Conservation (phyloP, 2,888 invertebrate species). For the Nomada ferruginata region DNA sequence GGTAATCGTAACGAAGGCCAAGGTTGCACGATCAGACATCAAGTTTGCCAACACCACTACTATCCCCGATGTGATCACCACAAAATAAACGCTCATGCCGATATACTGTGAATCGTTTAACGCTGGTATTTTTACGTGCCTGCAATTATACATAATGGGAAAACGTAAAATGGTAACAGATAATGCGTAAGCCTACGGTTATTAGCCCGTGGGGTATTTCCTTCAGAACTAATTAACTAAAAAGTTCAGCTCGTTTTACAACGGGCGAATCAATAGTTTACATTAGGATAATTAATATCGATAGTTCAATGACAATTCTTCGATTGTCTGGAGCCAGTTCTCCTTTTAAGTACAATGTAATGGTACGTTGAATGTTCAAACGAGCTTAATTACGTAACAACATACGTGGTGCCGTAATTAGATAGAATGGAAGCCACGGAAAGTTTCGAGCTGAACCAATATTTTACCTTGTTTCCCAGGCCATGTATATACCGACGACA, state of each 20-base stretch:
- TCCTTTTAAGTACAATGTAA: no score
- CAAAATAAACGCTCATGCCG: constrained; percentile 96
- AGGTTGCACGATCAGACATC: constrained; percentile 91
- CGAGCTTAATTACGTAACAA: no score
- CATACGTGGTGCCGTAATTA: no score
- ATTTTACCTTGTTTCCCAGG: constrained; percentile 93
- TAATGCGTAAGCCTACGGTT: background rate
- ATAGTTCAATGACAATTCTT: constrained; percentile 4
- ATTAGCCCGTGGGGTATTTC: background rate
- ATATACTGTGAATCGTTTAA: constrained; percentile 97
- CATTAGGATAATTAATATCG: constrained; percentile 7
- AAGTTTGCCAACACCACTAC: constrained; percentile 95
- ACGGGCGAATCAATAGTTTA: constrained; percentile 13
- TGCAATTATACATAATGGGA: constrained; percentile 66
- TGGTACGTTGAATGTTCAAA: no score
- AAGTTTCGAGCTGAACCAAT: background rate
- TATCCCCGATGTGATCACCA: constrained; percentile 94
- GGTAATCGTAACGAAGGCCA: constrained; percentile 93
- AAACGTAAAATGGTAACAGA: background rate
- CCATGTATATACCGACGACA: constrained; percentile 97
- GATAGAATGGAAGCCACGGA: background rate
- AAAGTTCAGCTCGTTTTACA: background rate
- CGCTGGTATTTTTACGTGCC: constrained; percentile 95
- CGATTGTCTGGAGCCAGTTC: background rate
- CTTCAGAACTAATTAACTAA: background rate